Evolutionary conservation across 2,113 vertebrate species (phyloP).

Genomic region (Sterrhoptilus dennistouni): DNA sequence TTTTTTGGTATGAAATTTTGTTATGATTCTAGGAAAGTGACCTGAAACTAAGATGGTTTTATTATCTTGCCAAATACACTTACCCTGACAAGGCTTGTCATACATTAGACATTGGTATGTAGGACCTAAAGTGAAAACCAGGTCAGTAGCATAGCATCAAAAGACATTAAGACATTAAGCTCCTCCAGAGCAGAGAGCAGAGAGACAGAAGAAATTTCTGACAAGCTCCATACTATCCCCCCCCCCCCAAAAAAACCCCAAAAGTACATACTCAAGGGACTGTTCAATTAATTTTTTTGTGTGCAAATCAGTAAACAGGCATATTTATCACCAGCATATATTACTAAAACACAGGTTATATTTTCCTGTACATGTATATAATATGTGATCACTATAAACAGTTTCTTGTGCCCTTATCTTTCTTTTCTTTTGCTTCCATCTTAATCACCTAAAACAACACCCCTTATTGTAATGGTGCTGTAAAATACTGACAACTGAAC

Average conservation of each 20-base stretch:
- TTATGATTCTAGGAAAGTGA: neutral
- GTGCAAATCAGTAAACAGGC: neutral
- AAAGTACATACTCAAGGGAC: neutral
- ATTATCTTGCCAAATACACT: neutral
- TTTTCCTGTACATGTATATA: neutral
- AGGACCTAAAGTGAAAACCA: neutral
- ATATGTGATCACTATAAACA: neutral
- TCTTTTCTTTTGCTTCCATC: neutral
- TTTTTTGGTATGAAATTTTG: neutral
- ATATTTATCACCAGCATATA: neutral
- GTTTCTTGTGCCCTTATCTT: neutral
- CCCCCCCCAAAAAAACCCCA: no score
- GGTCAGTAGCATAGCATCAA: neutral
- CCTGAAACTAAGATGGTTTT: neutral
- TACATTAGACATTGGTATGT: neutral
- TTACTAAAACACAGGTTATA: neutral
- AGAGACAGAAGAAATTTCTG: neutral
- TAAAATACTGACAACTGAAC: neutral
- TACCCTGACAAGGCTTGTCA: neutral
- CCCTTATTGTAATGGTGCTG: neutral
- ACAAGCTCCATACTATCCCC: neutral
- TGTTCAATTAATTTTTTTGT: neutral
- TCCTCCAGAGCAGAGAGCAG: neutral
- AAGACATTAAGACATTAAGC: neutral
- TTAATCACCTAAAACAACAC: neutral